These are phyloP conservation scores for Hypotaenidia philippensis DNA, from an alignment of 2,797 vertebrate genomes.

Conservation along the genomic window DNA sequence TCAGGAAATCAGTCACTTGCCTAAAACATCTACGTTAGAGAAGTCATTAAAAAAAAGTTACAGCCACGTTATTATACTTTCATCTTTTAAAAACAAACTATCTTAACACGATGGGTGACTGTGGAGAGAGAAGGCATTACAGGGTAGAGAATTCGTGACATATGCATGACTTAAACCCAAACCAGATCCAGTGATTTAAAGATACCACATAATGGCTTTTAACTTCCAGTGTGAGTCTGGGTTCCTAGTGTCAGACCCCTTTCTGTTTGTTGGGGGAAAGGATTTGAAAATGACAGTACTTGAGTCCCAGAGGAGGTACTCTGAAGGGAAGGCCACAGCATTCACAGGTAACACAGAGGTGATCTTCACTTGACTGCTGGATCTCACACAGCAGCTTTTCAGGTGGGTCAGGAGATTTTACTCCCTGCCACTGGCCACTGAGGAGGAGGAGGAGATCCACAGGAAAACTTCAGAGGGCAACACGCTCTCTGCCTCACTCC, in stretches of 20 bases:
- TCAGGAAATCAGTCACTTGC: neutral
- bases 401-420: neutral
- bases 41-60: neutral
- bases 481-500: neutral
- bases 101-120: neutral
- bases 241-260: neutral
- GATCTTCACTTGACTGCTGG: neutral
- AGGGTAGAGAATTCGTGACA: neutral
- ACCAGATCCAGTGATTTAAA: neutral
- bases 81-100: neutral
- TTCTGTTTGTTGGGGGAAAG: neutral
- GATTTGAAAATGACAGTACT: neutral
- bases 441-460: neutral
- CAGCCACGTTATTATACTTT: neutral
- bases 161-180: neutral
- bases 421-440: neutral
- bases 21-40: neutral
- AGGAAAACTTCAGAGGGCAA: neutral
- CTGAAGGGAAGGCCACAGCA: neutral
- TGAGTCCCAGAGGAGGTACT: neutral
- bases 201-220: accelerated
- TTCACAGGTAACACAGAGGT: accelerated
- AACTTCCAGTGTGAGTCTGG: accelerated
- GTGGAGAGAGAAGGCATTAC: neutral
- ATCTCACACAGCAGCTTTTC: neutral